Base-by-base conservation (phyloP, 2,888 invertebrate genomes). In the Tuberolachnus salignus region DNA sequence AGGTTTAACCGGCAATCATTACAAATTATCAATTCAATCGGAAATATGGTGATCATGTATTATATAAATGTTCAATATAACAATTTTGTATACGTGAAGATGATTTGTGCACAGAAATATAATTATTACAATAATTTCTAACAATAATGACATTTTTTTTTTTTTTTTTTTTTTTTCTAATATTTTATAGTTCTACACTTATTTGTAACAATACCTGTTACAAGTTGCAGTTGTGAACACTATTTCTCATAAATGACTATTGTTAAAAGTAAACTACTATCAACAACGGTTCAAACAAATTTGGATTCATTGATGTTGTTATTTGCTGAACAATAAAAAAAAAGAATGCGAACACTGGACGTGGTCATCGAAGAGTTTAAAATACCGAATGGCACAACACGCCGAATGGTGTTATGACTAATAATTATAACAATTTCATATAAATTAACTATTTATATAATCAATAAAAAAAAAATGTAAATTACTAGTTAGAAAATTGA, bases 81-180 rank as follows among this genome's bases (percentile, higher is more conserved):
- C 21, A 23, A 21, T 57, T 21, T 23, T 10, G 16, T 21, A 11
- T 21, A 10, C 11, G 1, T 23, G 55, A 57, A 57, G 13, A 57
- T 34, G 23, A 34, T 61, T 61, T 61, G n/a, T 61, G n/a, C n/a
- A 61, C 3, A 61, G n/a, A 10, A 61, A 34, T 61, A n/a, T 34
- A 10, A 3, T 61, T 34, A 34, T 34, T 11, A 34, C 0, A 10
- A 57, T 3, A 34, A 61, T 34, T 34, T 9, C 16, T n/a, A 61
- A n/a, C n/a, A n/a, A n/a, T n/a, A n/a, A n/a, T n/a, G n/a, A n/a
- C n/a, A n/a, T n/a, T n/a, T n/a, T n/a, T n/a, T n/a, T n/a, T n/a
- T n/a, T n/a, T n/a, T n/a, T n/a, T n/a, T n/a, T n/a, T n/a, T n/a
- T 34, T 61, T 61, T 61, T 34, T 16, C 34, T 11, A 61, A 61